Percentiles rank a stretch among this genome's conserved stretches.
phyloP scores from a whole-genome alignment of 2,113 vertebrate species.

The Probosciger aterrimus region DNA sequence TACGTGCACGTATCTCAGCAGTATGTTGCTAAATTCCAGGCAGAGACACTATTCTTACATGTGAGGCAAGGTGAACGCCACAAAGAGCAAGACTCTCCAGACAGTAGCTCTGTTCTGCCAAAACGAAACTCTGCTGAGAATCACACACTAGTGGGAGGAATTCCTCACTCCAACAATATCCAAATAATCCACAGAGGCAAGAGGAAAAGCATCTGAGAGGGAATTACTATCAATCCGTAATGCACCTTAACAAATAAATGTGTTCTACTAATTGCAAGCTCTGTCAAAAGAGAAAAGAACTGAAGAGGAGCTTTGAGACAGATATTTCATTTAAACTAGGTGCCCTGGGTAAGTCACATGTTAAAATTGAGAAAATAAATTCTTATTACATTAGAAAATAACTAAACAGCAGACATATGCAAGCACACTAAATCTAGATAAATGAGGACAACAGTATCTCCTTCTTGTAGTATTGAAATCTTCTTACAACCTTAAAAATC shows the following conservation, averaged over 20 bases:
- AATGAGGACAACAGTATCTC: conserved; percentile 5
- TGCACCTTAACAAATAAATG: background rate
- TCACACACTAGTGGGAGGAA: background rate
- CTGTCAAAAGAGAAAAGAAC: background rate
- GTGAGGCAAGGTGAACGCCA: background rate
- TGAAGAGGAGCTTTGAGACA: conserved; percentile 1
- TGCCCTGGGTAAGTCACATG: conserved; percentile 8
- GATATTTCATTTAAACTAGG: conserved; percentile 42
- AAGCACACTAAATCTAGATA: conserved; percentile 17
- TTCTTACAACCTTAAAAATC: background rate
- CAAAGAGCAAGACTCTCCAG: background rate
- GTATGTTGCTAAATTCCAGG: background rate
- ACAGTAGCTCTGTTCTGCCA: background rate
- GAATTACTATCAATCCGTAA: background rate
- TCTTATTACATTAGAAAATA: conserved; percentile 31
- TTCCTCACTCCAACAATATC: background rate
- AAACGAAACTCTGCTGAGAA: background rate
- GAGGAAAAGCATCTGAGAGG: background rate
- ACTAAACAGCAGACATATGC: background rate
- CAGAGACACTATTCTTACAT: background rate
- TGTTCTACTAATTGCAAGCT: background rate
- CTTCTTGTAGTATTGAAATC: background rate
- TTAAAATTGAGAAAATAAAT: conserved; percentile 33
- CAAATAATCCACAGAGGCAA: background rate
- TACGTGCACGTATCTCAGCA: background rate